A percentile compares a stretch with the other conserved stretches of the same genome.
These are phyloP conservation scores for Chaetoderma sp. DNA, from an alignment of 2,888 invertebrate genomes.

Conservation along the genomic window DNA sequence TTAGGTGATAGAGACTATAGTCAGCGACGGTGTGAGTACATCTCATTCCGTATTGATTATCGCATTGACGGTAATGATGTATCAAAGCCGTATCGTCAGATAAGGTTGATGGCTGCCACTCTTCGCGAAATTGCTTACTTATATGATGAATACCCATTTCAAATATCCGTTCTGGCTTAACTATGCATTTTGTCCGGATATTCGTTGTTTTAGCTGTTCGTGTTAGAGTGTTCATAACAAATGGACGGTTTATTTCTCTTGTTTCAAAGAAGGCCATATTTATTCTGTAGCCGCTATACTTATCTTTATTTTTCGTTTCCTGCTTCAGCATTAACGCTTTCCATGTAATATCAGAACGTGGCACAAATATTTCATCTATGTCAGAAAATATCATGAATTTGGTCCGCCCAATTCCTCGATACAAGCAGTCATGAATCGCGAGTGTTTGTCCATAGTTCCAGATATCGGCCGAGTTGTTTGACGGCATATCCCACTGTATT, in stretches of 20 bases:
- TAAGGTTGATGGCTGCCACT: not conserved
- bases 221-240: constrained; percentile 20
- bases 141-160: constrained; percentile 29
- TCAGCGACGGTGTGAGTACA: not conserved
- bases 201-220: constrained; percentile 3
- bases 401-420: constrained; percentile 38
- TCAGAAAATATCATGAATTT: constrained; percentile 43
- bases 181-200: constrained; percentile 17
- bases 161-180: constrained; percentile 19
- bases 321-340: constrained; percentile 1
- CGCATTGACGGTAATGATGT: constrained; percentile 12
- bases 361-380: constrained; percentile 48
- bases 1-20: not conserved
- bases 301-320: not conserved
- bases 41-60: constrained; percentile 11
- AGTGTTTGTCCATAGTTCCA: constrained; percentile 49
- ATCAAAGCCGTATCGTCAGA: not conserved
- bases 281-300: constrained; percentile 20
- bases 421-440: constrained; percentile 49
- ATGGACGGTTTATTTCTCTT: not conserved
- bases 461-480: constrained; percentile 19
- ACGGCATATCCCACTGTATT: constrained; percentile 41
- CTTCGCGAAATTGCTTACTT: not conserved
- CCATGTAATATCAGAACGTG: constrained; percentile 16
- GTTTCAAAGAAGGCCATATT: constrained; percentile 11